phyloP scores from a whole-genome alignment of 2,113 vertebrate species.

The Crotalus horridus region DNA sequence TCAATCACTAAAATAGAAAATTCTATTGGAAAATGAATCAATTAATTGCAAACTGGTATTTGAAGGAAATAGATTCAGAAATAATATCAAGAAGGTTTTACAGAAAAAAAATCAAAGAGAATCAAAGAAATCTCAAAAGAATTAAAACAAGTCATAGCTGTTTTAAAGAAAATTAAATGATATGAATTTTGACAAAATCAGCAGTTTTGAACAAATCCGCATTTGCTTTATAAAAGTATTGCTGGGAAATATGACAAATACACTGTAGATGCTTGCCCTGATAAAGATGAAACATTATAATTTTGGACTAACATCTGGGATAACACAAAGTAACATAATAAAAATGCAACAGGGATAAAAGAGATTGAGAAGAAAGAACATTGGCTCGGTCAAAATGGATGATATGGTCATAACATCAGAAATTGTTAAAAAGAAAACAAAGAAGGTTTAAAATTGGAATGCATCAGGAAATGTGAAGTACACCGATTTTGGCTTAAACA shows the following conservation, averaged over 20 bases:
- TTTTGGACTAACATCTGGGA: neutral
- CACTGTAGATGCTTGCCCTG: neutral
- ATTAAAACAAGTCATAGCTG: neutral
- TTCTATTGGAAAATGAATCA: neutral
- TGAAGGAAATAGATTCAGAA: neutral
- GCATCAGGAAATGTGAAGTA: neutral
- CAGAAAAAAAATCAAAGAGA: neutral
- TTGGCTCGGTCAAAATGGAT: neutral
- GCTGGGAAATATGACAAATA: neutral
- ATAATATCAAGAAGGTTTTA: neutral
- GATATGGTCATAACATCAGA: neutral
- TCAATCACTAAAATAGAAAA: neutral
- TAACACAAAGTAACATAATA: neutral
- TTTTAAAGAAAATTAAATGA: neutral
- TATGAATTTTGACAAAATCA: neutral
- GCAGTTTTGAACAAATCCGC: neutral
- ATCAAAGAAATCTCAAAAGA: neutral
- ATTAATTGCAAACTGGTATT: neutral
- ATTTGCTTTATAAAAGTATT: neutral
- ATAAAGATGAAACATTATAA: neutral
- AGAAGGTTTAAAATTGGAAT: neutral
- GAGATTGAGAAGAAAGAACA: neutral
- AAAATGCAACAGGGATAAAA: neutral
- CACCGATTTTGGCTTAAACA: neutral
- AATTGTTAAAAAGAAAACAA: neutral